phyloP scores from a whole-genome alignment of 1,140 invertebrate species.

The Olivierus martensii region DNA sequence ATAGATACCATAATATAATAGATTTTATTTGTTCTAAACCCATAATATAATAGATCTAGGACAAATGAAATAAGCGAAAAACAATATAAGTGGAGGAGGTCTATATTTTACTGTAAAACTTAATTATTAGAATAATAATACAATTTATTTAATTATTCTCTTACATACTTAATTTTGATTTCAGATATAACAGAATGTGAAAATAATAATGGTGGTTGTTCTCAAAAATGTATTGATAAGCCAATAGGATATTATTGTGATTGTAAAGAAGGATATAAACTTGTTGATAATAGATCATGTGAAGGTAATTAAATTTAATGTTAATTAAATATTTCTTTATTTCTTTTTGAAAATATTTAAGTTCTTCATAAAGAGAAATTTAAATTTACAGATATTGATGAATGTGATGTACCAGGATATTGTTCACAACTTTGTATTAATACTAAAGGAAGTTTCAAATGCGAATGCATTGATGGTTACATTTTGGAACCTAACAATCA shows the following conservation, averaged over 20 bases:
- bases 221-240: constrained; percentile 62
- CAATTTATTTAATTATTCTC: no score
- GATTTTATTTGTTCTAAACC: no score
- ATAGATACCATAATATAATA: no score
- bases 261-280: constrained; percentile 52
- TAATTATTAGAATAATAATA: no score
- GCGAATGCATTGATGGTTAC: constrained; percentile 77
- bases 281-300: constrained; percentile 57
- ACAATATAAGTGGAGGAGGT: no score
- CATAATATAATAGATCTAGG: no score
- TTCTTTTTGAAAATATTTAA: background rate
- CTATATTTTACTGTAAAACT: no score
- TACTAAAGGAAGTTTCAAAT: constrained; percentile 81
- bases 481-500: constrained; percentile 63
- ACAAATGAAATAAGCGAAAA: no score
- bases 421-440: constrained; percentile 91
- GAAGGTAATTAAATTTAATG: constrained; percentile 40
- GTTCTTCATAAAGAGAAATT: background rate
- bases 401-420: constrained; percentile 66
- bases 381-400: constrained; percentile 63
- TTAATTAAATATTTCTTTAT: background rate
- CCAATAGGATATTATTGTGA: constrained; percentile 61
- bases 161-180: background rate
- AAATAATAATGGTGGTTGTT: constrained; percentile 69
- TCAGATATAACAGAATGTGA: constrained; percentile 56